A percentile compares a stretch with the other conserved stretches of the same genome.
phyloP scores from a whole-genome alignment of 2,113 vertebrate genomes.

The Apteryx owenii region DNA sequence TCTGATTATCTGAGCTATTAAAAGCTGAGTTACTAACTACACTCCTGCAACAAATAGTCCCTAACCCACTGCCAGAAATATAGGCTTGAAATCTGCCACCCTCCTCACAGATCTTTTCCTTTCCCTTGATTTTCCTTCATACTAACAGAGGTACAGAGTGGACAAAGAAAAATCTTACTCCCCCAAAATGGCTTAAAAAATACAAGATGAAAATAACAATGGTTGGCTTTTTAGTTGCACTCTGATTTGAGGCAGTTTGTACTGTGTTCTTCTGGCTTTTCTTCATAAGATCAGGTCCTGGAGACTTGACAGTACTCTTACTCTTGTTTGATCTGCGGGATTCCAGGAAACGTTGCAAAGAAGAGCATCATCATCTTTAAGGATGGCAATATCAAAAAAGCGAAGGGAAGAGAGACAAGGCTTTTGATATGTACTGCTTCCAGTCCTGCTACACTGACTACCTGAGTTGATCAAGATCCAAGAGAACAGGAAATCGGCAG shows the following conservation, averaged over 20 bases:
- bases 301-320: fast-evolving
- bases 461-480: fast-evolving
- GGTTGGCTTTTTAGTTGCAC: neutral
- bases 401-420: neutral
- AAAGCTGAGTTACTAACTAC: neutral
- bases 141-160: neutral
- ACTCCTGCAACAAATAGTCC: neutral
- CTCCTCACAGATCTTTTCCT: neutral
- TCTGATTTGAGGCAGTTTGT: neutral
- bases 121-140: neutral
- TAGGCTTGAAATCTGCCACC: neutral
- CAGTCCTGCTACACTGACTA: neutral
- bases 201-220: neutral
- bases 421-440: neutral
- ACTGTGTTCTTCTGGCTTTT: neutral
- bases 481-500: neutral
- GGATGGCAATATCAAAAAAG: neutral
- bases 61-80: neutral
- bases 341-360: neutral
- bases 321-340: neutral
- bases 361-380: neutral
- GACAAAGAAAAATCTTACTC: neutral
- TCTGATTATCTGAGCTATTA: neutral
- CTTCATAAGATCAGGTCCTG: neutral
- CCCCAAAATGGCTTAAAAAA: neutral